Percentiles rank a stretch among this genome's conserved stretches.
Evolutionary conservation across 1,140 invertebrate species (phyloP).

Genomic region (Seison nebaliae): DNA sequence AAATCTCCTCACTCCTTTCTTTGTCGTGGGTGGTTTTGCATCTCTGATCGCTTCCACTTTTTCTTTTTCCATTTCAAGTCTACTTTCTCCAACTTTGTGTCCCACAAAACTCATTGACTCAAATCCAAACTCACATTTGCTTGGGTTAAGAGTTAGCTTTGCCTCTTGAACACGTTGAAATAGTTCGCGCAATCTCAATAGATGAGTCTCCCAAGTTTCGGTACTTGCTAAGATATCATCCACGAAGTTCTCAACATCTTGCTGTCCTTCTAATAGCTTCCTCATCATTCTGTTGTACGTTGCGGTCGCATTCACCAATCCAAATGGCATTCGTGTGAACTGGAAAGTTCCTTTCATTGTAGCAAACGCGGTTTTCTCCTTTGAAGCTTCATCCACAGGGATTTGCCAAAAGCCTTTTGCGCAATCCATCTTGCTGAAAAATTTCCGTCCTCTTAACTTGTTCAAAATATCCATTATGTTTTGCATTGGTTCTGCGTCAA

Average conservation of each 20-base stretch:
- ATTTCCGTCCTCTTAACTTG: background rate
- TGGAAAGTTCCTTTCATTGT: conserved; percentile 17
- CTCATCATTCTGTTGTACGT: conserved; percentile 20
- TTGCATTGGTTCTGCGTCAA: conserved; percentile 9
- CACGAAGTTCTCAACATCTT: too few relatives aligned
- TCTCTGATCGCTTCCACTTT: background rate
- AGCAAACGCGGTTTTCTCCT: conserved; percentile 17
- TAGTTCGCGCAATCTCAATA: too few relatives aligned
- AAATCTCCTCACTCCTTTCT: conserved; percentile 22
- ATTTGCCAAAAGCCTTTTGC: conserved; percentile 19
- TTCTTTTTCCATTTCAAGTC: background rate
- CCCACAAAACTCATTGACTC: background rate
- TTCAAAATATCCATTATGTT: background rate
- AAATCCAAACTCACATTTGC: conserved; percentile 2
- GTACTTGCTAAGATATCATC: too few relatives aligned
- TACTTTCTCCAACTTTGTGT: background rate
- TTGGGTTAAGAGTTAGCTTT: background rate
- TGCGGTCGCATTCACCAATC: conserved; percentile 15
- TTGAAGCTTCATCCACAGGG: conserved; percentile 15
- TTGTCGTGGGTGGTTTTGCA: background rate
- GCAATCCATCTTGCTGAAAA: conserved; percentile 2
- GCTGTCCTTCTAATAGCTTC: background rate
- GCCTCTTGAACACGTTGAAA: too few relatives aligned
- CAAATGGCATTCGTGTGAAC: conserved; percentile 19
- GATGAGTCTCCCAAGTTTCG: too few relatives aligned